Evolutionary conservation across 53 echinoderm and acorn worm genomes (phyloP), one percentile per base, ranked within the genome.

Genomic region (Temnopleurus reevesii): DNA sequence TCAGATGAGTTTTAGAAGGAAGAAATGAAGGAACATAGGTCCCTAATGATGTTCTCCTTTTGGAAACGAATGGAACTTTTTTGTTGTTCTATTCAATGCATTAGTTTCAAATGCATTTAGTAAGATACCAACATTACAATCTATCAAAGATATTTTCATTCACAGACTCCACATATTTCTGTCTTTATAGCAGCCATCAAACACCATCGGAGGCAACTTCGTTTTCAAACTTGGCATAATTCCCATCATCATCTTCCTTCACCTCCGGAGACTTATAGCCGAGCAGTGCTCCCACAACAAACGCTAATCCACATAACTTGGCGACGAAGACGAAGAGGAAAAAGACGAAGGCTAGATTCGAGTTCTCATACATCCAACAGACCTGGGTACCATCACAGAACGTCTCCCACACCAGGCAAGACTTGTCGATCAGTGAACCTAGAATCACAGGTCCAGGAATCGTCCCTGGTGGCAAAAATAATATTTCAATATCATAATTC

Each of bases 301-400:
- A 86, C 7, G 60, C 4, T 24, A 86, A 25, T 5, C 9, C 86
- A 10, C 13, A 45, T 0, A 60, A 44, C 6, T 61, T 27, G 86
- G 86, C 59, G 24, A 86, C 8, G 46, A 86, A 45, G 63, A 28
- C 15, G 45, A 95, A 65, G 55, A 95, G 51, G 71, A 95, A 89
- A 36, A 90, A 77, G 64, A 85, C 91, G 87, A 61, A 89, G 26
- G 91, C 88, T 31, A 88, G 89, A 21, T 18, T 51, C 0, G 44
- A 61, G 86, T 96, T 96, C 82, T 95, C 91, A 64, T 96, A 95
- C 53, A 95, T 81, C 97, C 97, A 96, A 77, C 97, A 96, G 59
- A 89, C 89, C 30, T 92, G 66, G 9, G 90, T 33, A 2, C 90
- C 95, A 46, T 83, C 95, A 53, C 97, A 96, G 3, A 86, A 61